Conservation (phyloP, 2,888 invertebrate genomes). For the Hymenopus coronatus region DNA sequence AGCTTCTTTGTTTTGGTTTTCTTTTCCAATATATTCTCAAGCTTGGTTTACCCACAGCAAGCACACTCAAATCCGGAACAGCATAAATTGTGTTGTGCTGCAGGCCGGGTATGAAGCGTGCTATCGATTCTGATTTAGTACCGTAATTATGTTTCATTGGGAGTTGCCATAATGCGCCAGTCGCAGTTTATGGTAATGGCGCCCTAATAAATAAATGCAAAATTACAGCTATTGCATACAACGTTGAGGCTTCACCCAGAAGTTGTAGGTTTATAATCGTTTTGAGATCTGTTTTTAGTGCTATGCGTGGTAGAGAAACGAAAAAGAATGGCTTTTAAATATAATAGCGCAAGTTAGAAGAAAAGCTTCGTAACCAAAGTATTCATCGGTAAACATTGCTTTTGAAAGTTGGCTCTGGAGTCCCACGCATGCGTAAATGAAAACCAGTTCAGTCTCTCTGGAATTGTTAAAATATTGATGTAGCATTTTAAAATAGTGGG, state of each 20-base stretch:
- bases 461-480: no score
- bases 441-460: no score
- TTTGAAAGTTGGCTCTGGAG: no score
- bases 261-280: background rate
- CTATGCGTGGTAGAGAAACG: background rate
- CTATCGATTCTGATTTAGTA: background rate
- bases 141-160: background rate
- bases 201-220: background rate
- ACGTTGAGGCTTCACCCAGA: background rate
- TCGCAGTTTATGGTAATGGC: background rate
- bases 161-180: background rate
- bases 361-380: no score
- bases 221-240: background rate
- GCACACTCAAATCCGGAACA: background rate
- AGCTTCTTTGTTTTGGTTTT: background rate
- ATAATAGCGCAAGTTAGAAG: no score
- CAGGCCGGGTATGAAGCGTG: background rate
- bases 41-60: background rate
- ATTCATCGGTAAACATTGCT: no score
- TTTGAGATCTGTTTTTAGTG: background rate
- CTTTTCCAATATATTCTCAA: background rate
- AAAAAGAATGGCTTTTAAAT: no score
- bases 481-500: no score
- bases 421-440: no score
- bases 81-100: background rate